Evolutionary conservation across 2,888 invertebrate genomes (phyloP), one percentile per base, ranked within the genome.

Genomic region (Chironomus riparius): DNA sequence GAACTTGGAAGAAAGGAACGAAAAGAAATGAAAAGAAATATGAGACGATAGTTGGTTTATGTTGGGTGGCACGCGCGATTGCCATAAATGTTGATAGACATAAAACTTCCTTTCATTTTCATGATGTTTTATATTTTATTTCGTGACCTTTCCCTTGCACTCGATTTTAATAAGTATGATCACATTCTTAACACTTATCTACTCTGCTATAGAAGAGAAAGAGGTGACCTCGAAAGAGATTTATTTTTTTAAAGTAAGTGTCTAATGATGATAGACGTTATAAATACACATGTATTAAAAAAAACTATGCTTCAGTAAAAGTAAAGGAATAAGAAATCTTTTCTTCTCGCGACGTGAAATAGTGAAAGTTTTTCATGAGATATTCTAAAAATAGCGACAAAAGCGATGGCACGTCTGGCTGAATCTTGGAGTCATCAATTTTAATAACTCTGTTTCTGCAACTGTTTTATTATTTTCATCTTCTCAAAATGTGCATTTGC

Each of bases 91-190:
- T 71, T 24, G 71, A 72, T 72, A 18, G 62, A 72, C 18, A 72
- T 72, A 62, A 72, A 72, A 72, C 47, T 72, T 62, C 18, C 72
- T 72, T 24, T 28, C 62, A 18, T 70, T 71, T 24, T 24, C 71
- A 28, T 22, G n/a, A 13, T 38, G 15, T 38, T 28, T n/a, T 47
- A 13, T 13, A 28, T 72, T 38, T 47, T 47, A 47, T 24, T 47
- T 72, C 38, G 50, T 72, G 61, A 72, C 72, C 71, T 71, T 71
- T 71, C 71, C 71, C 47, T 71, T 65, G 24, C 65, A 65, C 65
- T 65, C 65, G 0, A 65, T 65, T 65, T 65, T 24, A 24, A 65
- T 65, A 65, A 24, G 21, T 65, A 12, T 65, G 65, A 24, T 65
- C 56, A 56, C 15, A 56, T 56, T 56, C 56, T 56, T 56, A 15